Evolutionary conservation across 2,113 vertebrate genomes (phyloP), one percentile per base, ranked within the genome.

Genomic region (Coregonus clupeaformis): DNA sequence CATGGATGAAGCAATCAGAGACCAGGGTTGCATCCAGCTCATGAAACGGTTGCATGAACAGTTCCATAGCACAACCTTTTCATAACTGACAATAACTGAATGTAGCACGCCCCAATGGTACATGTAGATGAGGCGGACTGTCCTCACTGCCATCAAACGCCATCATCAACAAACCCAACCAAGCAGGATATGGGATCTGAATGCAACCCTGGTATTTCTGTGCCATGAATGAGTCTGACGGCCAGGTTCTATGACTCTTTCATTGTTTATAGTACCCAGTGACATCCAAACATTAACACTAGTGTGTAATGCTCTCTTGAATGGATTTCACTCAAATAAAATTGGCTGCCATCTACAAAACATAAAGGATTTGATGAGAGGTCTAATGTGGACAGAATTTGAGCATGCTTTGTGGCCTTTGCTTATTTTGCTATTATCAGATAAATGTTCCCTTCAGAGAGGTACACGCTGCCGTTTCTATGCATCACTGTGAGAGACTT

Each of bases 401-500:
- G 25, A 65, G 77, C 79, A 88, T 32, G 82, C 84, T 86, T 77
- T 29, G 84, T 87, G 86, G 84, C 85, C 86, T 87, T 27, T 72
- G 80, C 77, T 76, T 73, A 14, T 73, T 25, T 5, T 72, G 14
- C 42, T 68, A 76, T 30, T 55, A 68, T 77, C 45, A 5, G 14
- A 14, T 30, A 36, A 32, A 1, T 60, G 66, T 55, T 25, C 69
- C 70, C 70, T 73, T 68, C 29, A 52, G 76, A 80, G 68, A 81
- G 68, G 69, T 74, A 45, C 59, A 59, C 71, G 75, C 80, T 73
- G 82, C 77, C 73, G 1, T 79, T 81, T 82, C 82, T 86, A 82
- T 81, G 83, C 88, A 88, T 84, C 86, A 90, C 90, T 90, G 90
- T 90, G 86, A 90, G 77, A 71, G 84, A 80, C 86, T 87, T 68